Conservation (phyloP, 53 echinoderm and acorn worm genomes). For the Apostichopus leukothele region DNA sequence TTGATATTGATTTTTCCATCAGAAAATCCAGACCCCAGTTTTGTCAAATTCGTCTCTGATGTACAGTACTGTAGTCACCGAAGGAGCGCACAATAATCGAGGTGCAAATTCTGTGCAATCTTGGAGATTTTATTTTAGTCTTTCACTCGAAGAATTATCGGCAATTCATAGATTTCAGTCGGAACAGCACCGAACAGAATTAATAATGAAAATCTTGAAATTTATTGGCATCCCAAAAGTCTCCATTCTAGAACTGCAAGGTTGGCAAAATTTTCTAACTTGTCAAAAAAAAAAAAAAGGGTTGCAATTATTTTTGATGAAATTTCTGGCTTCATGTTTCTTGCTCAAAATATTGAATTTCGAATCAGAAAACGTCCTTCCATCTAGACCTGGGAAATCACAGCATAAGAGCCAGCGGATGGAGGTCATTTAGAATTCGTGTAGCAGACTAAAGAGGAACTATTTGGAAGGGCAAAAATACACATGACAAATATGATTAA, state of each 20-base stretch:
- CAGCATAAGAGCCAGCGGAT: background rate
- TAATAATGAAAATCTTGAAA: background rate
- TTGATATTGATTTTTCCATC: constrained; percentile 38
- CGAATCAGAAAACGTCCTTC: background rate
- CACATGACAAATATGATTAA: too few relatives aligned
- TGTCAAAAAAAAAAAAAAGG: background rate
- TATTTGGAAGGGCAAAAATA: too few relatives aligned
- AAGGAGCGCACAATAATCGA: background rate
- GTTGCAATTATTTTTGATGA: background rate
- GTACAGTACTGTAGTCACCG: background rate
- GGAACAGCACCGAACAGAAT: background rate
- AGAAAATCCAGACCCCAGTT: constrained; percentile 21
- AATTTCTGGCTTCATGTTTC: background rate
- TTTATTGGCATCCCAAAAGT: background rate
- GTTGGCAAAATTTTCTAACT: constrained; percentile 6
- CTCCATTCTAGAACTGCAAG: background rate
- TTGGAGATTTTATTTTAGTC: background rate
- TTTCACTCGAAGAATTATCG: background rate
- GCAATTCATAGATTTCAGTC: background rate
- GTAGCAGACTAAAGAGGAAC: too few relatives aligned
- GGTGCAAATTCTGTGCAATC: background rate
- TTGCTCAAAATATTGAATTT: background rate
- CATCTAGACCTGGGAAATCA: background rate
- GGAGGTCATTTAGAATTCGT: background rate
- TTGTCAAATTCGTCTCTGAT: background rate